phyloP scores from a whole-genome alignment of 2,113 vertebrate species.

The Columba livia region DNA sequence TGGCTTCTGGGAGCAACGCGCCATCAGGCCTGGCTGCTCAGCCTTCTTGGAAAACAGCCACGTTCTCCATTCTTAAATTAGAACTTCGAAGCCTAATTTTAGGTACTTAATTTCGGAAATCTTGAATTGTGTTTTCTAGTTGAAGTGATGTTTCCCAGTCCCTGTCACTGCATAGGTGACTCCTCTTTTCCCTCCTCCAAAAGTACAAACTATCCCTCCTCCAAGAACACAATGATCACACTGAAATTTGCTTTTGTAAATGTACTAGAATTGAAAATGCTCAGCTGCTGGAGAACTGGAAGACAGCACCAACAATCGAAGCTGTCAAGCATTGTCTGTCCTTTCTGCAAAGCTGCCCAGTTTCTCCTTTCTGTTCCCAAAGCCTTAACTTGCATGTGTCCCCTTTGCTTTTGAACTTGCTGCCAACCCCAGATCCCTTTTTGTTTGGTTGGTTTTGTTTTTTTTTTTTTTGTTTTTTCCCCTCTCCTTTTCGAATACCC shows the following conservation, averaged over 20 bases:
- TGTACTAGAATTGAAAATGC: neutral
- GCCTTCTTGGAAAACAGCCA: conserved; percentile 30
- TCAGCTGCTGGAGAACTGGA: neutral
- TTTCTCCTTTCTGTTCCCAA: neutral
- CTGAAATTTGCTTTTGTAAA: neutral
- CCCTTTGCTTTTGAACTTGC: neutral
- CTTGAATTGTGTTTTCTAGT: conserved; percentile 1
- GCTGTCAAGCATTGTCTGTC: neutral
- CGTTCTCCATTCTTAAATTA: conserved; percentile 16
- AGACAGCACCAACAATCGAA: neutral
- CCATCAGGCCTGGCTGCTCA: neutral
- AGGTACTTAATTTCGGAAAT: conserved; percentile 23
- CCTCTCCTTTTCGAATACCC: neutral
- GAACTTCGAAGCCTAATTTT: conserved; percentile 5
- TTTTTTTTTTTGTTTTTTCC: too few relatives aligned
- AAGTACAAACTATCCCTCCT: neutral
- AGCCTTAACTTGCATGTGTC: neutral
- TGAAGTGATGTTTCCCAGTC: neutral
- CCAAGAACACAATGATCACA: neutral
- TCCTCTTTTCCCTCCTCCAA: neutral
- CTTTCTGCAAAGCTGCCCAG: neutral
- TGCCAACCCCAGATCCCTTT: neutral
- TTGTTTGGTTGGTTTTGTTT: too few relatives aligned
- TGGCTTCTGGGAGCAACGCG: neutral
- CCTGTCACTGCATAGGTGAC: neutral